Base-by-base conservation (phyloP, 1,140 invertebrate species). In the Pemphigus obesinymphae region DNA sequence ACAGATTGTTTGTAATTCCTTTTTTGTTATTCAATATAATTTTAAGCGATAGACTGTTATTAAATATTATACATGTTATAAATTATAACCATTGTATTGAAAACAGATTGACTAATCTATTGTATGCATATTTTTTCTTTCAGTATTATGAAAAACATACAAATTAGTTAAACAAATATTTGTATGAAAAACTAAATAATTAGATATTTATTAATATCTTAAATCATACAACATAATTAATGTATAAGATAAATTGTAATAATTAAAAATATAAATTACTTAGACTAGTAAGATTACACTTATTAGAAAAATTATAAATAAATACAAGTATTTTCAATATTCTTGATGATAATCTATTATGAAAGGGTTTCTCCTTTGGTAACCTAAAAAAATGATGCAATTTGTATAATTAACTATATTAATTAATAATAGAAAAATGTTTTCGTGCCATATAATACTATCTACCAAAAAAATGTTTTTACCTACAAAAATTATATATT, bases 281-380 rank as follows among this genome's bases (percentile, higher is more conserved):
- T 73, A 73, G 26, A 73, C 43, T 48, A 73, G 20, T 48, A 4
- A 13, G 34, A 70, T 68, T 29, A 70, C n/a, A 45, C 23, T 70
- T 37, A 20, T 40, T 34, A 23, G 34, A 8, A 23, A 37, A 70
- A 26, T 70, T 26, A 45, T 70, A 45, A 45, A 70, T 45, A 29
- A 17, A 29, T 23, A 70, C 23, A 70, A 70, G 23, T 70, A 70
- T 70, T 70, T 45, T 17, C 37, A 70, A 70, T 17, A 29, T 17
- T 15, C n/a, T 45, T 26, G 23, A 45, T 26, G 8, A 20, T 31
- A 23, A 13, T 50, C 6, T 8, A 43, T 66, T 70, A 82, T n/a
- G 73, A 78, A 40, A 75, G 58, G 20, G 82, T 78, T 78, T 82
- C 82, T 66, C 82, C 82, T 80, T 82, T 82, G 20, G 82, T 82